phyloP scores from a whole-genome alignment of 2,888 invertebrate genomes.

The Trypoxylon attenuatum region DNA sequence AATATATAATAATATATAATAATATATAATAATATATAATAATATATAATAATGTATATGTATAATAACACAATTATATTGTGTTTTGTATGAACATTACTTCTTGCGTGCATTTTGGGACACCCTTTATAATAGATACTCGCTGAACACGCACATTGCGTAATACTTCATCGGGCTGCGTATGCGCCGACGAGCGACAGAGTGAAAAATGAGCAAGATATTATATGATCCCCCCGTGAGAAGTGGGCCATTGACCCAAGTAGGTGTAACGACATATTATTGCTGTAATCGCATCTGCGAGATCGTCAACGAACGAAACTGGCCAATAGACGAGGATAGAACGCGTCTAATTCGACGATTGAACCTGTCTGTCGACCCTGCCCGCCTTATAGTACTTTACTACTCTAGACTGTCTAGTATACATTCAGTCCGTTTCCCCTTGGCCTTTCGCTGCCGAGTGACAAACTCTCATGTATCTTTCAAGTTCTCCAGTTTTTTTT shows the following conservation, averaged over 20 bases:
- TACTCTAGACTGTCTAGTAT: conserved; percentile 7
- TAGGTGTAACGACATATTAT: conserved; percentile 49
- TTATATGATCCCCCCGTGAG: conserved; percentile 35
- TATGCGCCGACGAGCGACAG: conserved; percentile 22
- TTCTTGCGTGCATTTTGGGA: conserved; percentile 7
- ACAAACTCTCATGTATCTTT: no score
- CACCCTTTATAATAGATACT: no score
- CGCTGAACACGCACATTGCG: conserved; percentile 32
- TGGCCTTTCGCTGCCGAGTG: background rate
- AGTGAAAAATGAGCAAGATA: conserved; percentile 42
- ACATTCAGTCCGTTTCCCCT: background rate
- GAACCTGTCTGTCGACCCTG: conserved; percentile 31
- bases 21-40: no score
- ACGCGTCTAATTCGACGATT: conserved; percentile 44
- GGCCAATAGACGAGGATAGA: conserved; percentile 32
- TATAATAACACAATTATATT: no score
- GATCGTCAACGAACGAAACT: conserved; percentile 31
- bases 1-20: no score
- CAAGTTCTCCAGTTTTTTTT: no score
- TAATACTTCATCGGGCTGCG: conserved; percentile 36
- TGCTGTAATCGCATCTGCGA: conserved; percentile 37
- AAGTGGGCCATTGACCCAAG: conserved; percentile 53
- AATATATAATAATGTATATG: no score
- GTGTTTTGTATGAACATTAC: conserved; percentile 14
- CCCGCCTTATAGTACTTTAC: conserved; percentile 24